Evolutionary conservation across 2,888 invertebrate genomes (phyloP), one percentile per base, ranked within the genome.

Genomic region (Pterostichus madidus): DNA sequence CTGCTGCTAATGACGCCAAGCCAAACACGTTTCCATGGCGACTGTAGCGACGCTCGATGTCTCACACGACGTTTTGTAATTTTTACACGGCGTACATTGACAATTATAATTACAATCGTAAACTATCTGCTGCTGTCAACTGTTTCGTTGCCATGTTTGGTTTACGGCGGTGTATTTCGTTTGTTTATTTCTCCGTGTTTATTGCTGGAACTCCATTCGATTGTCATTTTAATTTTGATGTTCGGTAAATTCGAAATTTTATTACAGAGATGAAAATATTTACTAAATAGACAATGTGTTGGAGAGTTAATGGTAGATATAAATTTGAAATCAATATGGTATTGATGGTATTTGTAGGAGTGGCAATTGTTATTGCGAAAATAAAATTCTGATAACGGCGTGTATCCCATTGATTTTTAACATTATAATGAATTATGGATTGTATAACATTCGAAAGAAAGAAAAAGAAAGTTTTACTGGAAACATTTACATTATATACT

Each of bases 301-400:
- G 44, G 68, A 15, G 15, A 71, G 39, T 44, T 71, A 71, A 71
- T 71, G 68, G 68, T 6, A 11, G 44, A 44, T 13, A 71, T 71
- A 71, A 71, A 71, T 71, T 71, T 71, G 68, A 46, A 71, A 71
- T 71, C 46, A 71, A 71, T 46, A 71, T 71, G 68, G 68, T 71
- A 71, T 71, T 71, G 68, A 71, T 71, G 68, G 68, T 17, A 71
- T 71, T 39, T 71, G 5, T 13, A 71, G 68, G 68, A 44, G 68
- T 71, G 68, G 68, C 44, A 17, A 71, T 13, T 71, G 68, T 71
- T 71, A 71, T 71, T 71, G 44, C 68, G 68, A 71, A 71, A 44
- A 71, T 71, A 39, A 44, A 39, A 71, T 44, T 17, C 17, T 17
- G 15, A 71, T 64, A 71, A 71, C 44, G 68, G 13, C 11, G 15